Evolutionary conservation across 64 coral and sea anemone species (phyloP).

Genomic region (Hydrozoanthus tunicans): DNA sequence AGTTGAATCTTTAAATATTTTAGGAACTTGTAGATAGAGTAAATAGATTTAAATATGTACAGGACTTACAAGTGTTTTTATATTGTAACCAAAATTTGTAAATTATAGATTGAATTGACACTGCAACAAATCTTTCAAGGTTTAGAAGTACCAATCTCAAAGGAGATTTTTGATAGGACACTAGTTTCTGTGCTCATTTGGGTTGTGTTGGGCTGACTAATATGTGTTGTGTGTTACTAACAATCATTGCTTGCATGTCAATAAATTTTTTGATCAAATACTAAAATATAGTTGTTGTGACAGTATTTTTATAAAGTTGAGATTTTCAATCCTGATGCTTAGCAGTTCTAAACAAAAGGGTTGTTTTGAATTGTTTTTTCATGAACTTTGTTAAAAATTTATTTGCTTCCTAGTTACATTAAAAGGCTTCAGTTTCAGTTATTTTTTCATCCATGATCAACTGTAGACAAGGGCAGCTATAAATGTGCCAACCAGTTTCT

Average conservation of each 20-base stretch:
- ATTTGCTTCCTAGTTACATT: no score
- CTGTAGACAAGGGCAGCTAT: no score
- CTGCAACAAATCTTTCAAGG: background rate
- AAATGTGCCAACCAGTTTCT: no score
- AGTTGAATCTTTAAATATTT: slow-evolving; percentile 34
- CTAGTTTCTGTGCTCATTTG: background rate
- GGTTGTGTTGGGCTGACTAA: background rate
- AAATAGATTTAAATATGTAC: background rate
- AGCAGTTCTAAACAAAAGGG: background rate
- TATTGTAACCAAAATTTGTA: background rate
- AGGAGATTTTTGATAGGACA: background rate
- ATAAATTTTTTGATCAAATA: no score
- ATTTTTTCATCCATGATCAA: no score
- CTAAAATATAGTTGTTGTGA: no score
- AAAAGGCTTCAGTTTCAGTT: no score
- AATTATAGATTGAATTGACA: slow-evolving; percentile 6
- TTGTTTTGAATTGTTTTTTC: background rate
- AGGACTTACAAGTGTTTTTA: background rate
- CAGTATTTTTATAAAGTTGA: no score
- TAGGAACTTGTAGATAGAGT: slow-evolving; percentile 29
- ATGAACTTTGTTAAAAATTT: background rate
- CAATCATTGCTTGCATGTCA: no score
- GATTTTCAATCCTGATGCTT: background rate
- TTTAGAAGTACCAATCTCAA: background rate
- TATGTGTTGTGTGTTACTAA: background rate